These are phyloP conservation scores for Syrphus vitripennis DNA, from an alignment of 2,888 invertebrate genomes.

Conservation along the genomic window DNA sequence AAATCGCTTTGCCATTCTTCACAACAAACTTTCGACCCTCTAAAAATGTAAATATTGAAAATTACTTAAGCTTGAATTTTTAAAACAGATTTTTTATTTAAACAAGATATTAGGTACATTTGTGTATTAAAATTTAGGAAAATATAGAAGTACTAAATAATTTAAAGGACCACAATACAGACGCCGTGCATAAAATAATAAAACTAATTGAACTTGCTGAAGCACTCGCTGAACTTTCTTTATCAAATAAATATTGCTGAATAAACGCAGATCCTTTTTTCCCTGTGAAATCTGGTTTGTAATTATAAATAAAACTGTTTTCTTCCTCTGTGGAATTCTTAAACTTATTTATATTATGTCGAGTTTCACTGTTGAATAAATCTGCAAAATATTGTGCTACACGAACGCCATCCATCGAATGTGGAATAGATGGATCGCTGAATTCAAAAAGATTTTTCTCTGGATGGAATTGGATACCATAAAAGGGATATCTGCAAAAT, in stretches of 20 bases:
- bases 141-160: too few relatives aligned
- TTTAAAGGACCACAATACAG: too few relatives aligned
- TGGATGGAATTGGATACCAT: conserved; percentile 95
- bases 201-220: too few relatives aligned
- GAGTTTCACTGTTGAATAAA: conserved; percentile 90
- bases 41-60: too few relatives aligned
- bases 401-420: conserved; percentile 84
- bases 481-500: conserved; percentile 90
- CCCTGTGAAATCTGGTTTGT: conserved; percentile 85
- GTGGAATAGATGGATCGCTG: conserved; percentile 86
- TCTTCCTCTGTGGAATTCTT: conserved; percentile 81
- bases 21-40: too few relatives aligned
- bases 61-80: too few relatives aligned
- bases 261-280: conserved; percentile 84
- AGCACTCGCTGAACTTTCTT: conserved; percentile 45
- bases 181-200: too few relatives aligned
- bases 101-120: too few relatives aligned
- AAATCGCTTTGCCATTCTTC: too few relatives aligned
- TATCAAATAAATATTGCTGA: conserved; percentile 88
- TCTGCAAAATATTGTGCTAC: conserved; percentile 90
- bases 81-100: too few relatives aligned
- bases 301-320: conserved; percentile 88
- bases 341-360: conserved; percentile 86
- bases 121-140: too few relatives aligned
- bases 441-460: conserved; percentile 94